A percentile compares a stretch with the other conserved stretches of the same genome.
phyloP scores from a whole-genome alignment of 2,888 invertebrate species.

The Germaria angustata region DNA sequence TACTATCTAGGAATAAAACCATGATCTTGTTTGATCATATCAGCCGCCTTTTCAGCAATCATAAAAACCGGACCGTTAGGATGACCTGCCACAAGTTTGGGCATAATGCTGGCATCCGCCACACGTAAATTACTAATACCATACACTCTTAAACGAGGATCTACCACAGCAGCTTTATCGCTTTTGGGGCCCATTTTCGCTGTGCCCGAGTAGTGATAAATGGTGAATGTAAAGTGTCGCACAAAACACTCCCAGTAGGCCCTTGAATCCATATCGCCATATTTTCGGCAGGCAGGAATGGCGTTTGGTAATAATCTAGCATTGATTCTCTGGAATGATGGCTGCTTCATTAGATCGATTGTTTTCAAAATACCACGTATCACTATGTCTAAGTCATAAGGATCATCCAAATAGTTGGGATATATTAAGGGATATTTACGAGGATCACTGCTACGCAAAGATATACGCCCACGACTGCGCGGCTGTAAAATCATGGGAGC shows the following conservation, averaged over 20 bases:
- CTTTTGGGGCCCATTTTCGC: slow-evolving; percentile 84
- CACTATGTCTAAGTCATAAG: slow-evolving; percentile 83
- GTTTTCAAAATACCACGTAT: slow-evolving; percentile 82
- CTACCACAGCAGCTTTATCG: slow-evolving; percentile 84
- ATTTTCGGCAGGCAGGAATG: slow-evolving; percentile 82
- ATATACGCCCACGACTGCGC: slow-evolving; percentile 84
- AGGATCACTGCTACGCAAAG: slow-evolving; percentile 84
- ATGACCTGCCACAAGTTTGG: slow-evolving; percentile 81
- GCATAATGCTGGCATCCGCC: slow-evolving; percentile 82
- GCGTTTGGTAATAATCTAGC: slow-evolving; percentile 80
- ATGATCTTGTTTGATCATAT: slow-evolving; percentile 81
- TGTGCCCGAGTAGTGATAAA: slow-evolving; percentile 84
- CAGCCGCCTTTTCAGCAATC: slow-evolving; percentile 83
- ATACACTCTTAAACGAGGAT: slow-evolving; percentile 82
- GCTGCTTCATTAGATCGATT: slow-evolving; percentile 80
- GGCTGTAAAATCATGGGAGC: slow-evolving; percentile 85
- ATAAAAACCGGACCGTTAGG: slow-evolving; percentile 82
- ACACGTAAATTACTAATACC: slow-evolving; percentile 81
- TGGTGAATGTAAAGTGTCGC: slow-evolving; percentile 83
- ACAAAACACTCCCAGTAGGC: slow-evolving; percentile 85
- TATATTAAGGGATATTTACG: slow-evolving; percentile 84
- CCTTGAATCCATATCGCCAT: slow-evolving; percentile 80
- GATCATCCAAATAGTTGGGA: slow-evolving; percentile 85
- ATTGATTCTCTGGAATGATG: slow-evolving; percentile 81
- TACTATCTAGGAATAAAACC: slow-evolving; percentile 61